These are phyloP conservation scores for Chaenogobius annularis DNA, from an alignment of 2,113 vertebrate species.

Conservation along the genomic window DNA sequence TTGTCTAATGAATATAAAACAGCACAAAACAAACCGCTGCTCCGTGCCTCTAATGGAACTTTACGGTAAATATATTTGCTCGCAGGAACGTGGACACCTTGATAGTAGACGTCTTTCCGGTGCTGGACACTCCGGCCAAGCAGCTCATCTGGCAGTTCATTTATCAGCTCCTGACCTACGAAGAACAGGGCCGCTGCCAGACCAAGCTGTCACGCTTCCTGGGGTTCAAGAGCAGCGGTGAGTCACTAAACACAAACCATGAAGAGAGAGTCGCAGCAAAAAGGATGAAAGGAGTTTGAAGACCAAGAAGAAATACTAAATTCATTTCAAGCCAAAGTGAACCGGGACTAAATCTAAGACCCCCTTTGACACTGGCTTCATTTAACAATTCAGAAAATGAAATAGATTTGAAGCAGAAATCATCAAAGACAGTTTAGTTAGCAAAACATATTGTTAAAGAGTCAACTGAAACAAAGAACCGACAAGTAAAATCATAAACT, in stretches of 20 bases:
- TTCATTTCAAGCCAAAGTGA: neutral
- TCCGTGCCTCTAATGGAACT: neutral
- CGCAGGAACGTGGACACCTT: constrained; percentile 76
- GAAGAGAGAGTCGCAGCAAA: neutral
- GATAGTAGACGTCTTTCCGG: constrained; percentile 92
- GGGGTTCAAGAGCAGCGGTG: constrained; percentile 81
- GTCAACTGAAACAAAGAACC: neutral
- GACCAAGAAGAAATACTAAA: neutral
- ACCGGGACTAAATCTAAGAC: neutral
- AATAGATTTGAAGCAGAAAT: too few species aligned
- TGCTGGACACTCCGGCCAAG: constrained; percentile 96
- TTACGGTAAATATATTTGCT: neutral
- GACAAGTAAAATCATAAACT: neutral
- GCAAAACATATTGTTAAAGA: neutral
- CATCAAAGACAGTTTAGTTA: neutral
- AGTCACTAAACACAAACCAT: constrained; percentile 18
- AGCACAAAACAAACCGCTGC: neutral
- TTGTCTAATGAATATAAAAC: neutral
- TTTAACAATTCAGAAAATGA: too few species aligned
- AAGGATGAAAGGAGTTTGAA: neutral
- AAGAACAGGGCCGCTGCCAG: constrained; percentile 96
- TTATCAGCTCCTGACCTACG: constrained; percentile 95
- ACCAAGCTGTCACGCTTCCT: constrained; percentile 95
- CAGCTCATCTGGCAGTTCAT: constrained; percentile 98
- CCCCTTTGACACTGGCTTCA: too few species aligned